phyloP scores from a whole-genome alignment of 2,113 vertebrate species.

The Rhinoptilus africanus region DNA sequence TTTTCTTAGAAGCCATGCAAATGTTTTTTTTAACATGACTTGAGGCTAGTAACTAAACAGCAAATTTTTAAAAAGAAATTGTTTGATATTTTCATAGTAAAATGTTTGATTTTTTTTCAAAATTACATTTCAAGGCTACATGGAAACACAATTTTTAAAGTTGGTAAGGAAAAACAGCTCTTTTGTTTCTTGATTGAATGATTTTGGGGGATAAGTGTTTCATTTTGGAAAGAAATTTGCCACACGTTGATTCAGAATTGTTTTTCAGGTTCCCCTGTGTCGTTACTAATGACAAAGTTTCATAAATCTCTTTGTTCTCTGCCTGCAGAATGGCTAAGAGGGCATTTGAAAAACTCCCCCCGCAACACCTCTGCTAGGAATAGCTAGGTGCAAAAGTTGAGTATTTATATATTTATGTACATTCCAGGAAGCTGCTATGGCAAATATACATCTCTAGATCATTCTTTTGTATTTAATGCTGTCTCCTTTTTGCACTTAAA shows the following conservation, averaged over 20 bases:
- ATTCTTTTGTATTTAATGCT: not conserved
- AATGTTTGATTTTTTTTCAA: not conserved
- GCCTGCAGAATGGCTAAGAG: not conserved
- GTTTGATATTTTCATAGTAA: not conserved
- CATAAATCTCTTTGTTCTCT: not conserved
- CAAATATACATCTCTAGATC: not conserved
- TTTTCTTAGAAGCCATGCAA: not conserved
- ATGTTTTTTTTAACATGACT: not conserved
- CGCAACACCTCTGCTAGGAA: not conserved
- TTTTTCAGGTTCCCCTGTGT: not conserved
- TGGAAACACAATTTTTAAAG: not conserved
- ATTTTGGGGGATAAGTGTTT: not conserved
- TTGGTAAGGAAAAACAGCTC: not conserved
- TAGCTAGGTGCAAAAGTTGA: not conserved
- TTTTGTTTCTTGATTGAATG: not conserved
- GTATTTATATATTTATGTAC: not conserved
- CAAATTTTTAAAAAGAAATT: not conserved
- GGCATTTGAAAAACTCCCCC: not conserved
- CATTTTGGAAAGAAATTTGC: not conserved
- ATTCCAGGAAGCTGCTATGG: not conserved
- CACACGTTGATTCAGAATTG: not conserved
- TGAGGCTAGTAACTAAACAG: not conserved
- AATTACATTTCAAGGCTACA: not conserved
- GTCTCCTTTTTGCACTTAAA: not conserved
- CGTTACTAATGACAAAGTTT: not conserved